Base-by-base conservation (phyloP, 2,113 vertebrate species). In the Xenopus laevis region DNA sequence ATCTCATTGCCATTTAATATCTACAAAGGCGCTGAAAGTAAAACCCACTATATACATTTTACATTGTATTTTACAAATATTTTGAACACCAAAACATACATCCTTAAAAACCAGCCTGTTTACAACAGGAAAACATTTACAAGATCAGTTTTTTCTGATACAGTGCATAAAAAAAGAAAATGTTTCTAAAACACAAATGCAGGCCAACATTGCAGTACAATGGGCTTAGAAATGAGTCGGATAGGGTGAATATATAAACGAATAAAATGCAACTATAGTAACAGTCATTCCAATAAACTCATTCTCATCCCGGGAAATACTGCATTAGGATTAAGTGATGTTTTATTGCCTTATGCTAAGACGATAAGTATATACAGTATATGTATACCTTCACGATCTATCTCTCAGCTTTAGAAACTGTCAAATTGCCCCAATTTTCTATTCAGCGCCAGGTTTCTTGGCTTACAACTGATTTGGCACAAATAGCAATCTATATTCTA, bases 41-140 rank as follows among this genome's bases (percentile, higher is more conserved):
- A 88, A 92, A 94, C 92, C 85, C 88, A 84, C 82, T 95, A 95
- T 97, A 83, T 96, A 96, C 95, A 97, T 86, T 87, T 92, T 91
- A 95, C 95, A 93, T 95, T 90, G 91, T 79, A 87, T 88, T 74
- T 87, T 79, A 21, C 66, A 77, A 57, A 89, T 81, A 90, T 83
- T 58, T 40, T 17, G 79, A 91, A 93, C 86, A 92, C 86, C 83
- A 86, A 93, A 93, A 94, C 91, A 87, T 92, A 94, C 89, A 94
- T 89, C 87, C 91, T 89, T 93, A 92, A 90, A 93, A 92, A 93
- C 5, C 83, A 88, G 87, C 86, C 90, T 88, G 86, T 86, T 86
- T 80, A 79, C 11, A 78, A 88, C 91, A 92, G 89, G 91, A 85
- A 89, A 88, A 89, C 88, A 86, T 89, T 88, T 87, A 89, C 92